Evolutionary conservation across 2,113 vertebrate genomes (phyloP).

Genomic region (Chroicocephalus ridibundus): DNA sequence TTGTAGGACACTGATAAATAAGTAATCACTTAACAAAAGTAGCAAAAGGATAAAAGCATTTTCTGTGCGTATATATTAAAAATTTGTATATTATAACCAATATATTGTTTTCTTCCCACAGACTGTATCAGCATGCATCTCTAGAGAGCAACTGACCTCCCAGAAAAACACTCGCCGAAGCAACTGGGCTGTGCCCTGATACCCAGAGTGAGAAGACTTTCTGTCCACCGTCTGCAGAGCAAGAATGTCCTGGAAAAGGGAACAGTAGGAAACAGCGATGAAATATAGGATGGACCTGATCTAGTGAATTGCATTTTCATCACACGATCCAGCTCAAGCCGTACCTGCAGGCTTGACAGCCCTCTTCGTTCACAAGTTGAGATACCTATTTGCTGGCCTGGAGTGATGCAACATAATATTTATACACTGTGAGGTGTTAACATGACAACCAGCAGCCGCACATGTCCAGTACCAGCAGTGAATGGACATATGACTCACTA

Average conservation of each 20-base stretch:
- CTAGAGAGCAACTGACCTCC: neutral
- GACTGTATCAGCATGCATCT: neutral
- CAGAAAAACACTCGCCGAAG: neutral
- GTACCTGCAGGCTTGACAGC: neutral
- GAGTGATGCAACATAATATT: constrained; percentile 58
- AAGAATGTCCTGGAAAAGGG: constrained; percentile 47
- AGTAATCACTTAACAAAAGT: neutral
- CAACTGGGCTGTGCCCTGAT: neutral
- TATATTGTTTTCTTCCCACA: neutral
- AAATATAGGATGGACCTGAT: neutral
- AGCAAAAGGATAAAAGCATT: neutral
- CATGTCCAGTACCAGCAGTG: constrained; percentile 82
- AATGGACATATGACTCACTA: constrained; percentile 92
- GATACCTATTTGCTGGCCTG: neutral
- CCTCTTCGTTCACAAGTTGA: neutral
- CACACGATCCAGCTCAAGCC: neutral
- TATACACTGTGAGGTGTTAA: constrained; percentile 71
- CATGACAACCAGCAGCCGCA: constrained; percentile 86
- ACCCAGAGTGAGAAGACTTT: neutral
- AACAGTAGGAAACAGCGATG: neutral
- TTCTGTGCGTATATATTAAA: neutral
- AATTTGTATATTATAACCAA: neutral
- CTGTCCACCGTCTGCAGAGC: neutral
- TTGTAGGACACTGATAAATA: neutral
- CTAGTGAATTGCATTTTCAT: neutral